Base-by-base conservation (phyloP, 1,140 invertebrate genomes). In the Micrasema longulum region DNA sequence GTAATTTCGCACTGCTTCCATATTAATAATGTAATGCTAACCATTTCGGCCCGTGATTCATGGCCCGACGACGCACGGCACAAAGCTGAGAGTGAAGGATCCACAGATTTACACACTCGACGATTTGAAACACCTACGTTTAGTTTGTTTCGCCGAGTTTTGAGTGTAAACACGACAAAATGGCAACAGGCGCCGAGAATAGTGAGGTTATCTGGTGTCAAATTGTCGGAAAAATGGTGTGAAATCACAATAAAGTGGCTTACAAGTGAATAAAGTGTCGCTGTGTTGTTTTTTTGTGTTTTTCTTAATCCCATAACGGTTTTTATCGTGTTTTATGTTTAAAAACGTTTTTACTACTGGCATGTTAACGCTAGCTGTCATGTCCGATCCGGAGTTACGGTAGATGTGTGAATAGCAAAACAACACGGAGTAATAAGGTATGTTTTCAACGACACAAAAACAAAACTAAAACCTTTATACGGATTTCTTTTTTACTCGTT, bases 161-260 rank as follows among this genome's bases (percentile, higher is more conserved):
- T 31, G 3, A 31, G 2, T 31, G 26, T 31, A 31, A 31, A 31
- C 26, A 31, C 2, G 7, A 31, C 26, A 31, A 31, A 31, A 31
- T 31, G 26, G 26, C 26, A 31, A 31, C 26, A 7, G 26, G 26
- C 26, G 26, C 26, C 26, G 3, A 31, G 26, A 2, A 31, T 22
- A 14, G 43, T 48, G 47, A 48, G 47, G 47, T 48, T 48, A 48
- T 48, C 47, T 48, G 2, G 47, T 48, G 47, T 48, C 47, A 48
- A 48, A 20, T 14, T 48, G 47, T 48, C 20, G 47, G 14, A 48
- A 20, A 48, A 31, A 31, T 31, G 26, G 26, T 31, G 47, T 48
- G 47, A 48, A 48, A 48, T 48, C 18, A 20, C 47, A 1, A 48
- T 31, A 48, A 18, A 48, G n/a, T 48, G 47, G 47, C 10, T 48